These are phyloP conservation scores for Dicyrtomina minuta DNA, from an alignment of 2,888 invertebrate species.

Conservation along the genomic window DNA sequence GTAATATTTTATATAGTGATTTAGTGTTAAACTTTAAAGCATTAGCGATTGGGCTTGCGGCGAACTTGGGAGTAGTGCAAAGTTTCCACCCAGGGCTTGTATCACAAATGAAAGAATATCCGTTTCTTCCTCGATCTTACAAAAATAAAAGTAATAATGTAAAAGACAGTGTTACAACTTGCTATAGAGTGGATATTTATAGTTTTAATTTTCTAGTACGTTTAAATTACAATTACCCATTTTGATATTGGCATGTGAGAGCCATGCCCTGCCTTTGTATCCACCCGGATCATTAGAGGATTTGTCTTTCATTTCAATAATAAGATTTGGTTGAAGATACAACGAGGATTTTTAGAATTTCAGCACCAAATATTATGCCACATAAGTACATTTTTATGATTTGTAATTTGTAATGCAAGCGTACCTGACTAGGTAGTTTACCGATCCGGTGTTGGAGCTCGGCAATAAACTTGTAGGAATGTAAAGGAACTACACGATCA, in stretches of 20 bases:
- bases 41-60: no score
- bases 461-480: slow-evolving; percentile 13
- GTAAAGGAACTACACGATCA: background rate
- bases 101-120: background rate
- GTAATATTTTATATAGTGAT: no score
- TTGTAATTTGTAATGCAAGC: background rate
- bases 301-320: no score
- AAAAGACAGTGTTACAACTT: background rate
- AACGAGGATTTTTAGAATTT: no score
- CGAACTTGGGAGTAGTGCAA: no score
- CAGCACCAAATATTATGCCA: no score
- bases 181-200: background rate
- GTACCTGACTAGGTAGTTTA: background rate
- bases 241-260: background rate
- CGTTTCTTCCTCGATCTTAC: background rate
- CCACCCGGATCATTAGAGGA: no score
- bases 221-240: background rate
- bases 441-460: background rate
- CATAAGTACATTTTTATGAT: background rate
- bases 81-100: background rate
- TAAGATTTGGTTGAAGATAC: no score
- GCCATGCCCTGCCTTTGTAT: no score
- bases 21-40: no score
- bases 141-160: background rate
- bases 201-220: background rate